A percentile compares a stretch with the other conserved stretches of the same genome.
Conservation (phyloP, 2,113 vertebrate genomes). For the Planiliza haematocheilus region DNA sequence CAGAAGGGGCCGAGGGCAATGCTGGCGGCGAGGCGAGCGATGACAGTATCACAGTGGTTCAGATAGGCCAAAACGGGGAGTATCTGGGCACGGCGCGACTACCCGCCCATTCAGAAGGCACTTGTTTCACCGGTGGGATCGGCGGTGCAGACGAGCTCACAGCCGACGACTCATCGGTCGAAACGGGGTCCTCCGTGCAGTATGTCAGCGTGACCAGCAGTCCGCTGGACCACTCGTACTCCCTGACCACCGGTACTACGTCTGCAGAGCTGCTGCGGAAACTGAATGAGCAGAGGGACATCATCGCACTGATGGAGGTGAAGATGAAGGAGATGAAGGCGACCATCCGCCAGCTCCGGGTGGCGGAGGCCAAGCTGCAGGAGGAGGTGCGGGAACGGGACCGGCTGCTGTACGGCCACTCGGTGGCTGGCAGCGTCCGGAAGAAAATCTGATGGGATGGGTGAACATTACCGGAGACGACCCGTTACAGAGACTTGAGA, state of each 20-base stretch:
- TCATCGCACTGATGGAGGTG: slow-evolving; percentile 97
- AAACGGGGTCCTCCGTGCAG: slow-evolving; percentile 73
- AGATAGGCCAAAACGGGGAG: slow-evolving; percentile 82
- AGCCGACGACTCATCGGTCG: slow-evolving; percentile 60
- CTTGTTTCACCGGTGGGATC: slow-evolving; percentile 57
- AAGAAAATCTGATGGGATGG: slow-evolving; percentile 85
- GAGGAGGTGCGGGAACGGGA: slow-evolving; percentile 96
- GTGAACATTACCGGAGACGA: neutral
- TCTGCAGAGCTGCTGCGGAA: slow-evolving; percentile 95
- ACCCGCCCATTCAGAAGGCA: slow-evolving; percentile 79
- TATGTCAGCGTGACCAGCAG: slow-evolving; percentile 77
- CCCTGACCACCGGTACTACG: slow-evolving; percentile 94
- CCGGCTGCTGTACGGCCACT: slow-evolving; percentile 85
- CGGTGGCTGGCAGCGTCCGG: slow-evolving; percentile 75
- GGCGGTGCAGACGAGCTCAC: slow-evolving; percentile 58
- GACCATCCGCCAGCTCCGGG: slow-evolving; percentile 93
- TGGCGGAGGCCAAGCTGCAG: slow-evolving; percentile 92
- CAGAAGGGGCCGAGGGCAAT: slow-evolving; percentile 75
- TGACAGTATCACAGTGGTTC: slow-evolving; percentile 80
- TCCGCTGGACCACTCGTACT: slow-evolving; percentile 94
- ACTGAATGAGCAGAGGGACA: slow-evolving; percentile 97
- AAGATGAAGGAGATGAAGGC: slow-evolving; percentile 99
- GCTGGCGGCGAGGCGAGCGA: slow-evolving; percentile 73
- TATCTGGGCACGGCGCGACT: slow-evolving; percentile 90
- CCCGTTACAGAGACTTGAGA: slow-evolving; percentile 43